Evolutionary conservation across 2,888 invertebrate genomes (phyloP).

Genomic region (Cantharis rustica): DNA sequence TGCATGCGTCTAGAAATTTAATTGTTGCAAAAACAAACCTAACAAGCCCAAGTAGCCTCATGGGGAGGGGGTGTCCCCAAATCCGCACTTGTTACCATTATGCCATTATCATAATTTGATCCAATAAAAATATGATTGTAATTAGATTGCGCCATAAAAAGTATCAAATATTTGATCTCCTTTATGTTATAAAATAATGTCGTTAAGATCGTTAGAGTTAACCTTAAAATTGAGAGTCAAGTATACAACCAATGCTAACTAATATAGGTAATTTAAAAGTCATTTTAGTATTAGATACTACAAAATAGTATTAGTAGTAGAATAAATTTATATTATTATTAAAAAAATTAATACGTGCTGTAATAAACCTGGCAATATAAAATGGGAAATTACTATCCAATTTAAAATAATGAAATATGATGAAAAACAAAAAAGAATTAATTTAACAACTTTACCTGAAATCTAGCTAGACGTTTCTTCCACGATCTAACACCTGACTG

Average conservation of each 20-base stretch:
- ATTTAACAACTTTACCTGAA: slow-evolving; percentile 69
- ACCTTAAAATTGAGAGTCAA: neutral
- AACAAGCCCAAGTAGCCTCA: too few relatives aligned
- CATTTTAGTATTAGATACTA: neutral
- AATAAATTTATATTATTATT: neutral
- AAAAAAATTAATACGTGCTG: neutral
- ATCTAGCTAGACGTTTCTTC: slow-evolving; percentile 89
- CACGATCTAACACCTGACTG: slow-evolving; percentile 93
- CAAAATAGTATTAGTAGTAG: neutral
- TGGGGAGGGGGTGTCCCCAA: too few relatives aligned
- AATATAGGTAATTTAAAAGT: neutral
- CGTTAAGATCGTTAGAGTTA: neutral
- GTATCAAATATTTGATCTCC: neutral
- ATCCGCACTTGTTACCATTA: too few relatives aligned
- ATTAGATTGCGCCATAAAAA: neutral
- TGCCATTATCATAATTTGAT: neutral
- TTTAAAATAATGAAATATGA: neutral
- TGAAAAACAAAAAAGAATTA: neutral
- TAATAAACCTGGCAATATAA: too few relatives aligned
- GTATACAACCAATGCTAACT: neutral
- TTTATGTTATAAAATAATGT: too few relatives aligned
- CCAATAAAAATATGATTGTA: neutral
- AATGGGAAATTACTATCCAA: neutral
- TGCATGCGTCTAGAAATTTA: too few relatives aligned
- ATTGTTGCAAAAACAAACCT: too few relatives aligned